These are phyloP conservation scores for Hypolimnas misippus DNA, from an alignment of 2,888 invertebrate species.

Conservation along the genomic window DNA sequence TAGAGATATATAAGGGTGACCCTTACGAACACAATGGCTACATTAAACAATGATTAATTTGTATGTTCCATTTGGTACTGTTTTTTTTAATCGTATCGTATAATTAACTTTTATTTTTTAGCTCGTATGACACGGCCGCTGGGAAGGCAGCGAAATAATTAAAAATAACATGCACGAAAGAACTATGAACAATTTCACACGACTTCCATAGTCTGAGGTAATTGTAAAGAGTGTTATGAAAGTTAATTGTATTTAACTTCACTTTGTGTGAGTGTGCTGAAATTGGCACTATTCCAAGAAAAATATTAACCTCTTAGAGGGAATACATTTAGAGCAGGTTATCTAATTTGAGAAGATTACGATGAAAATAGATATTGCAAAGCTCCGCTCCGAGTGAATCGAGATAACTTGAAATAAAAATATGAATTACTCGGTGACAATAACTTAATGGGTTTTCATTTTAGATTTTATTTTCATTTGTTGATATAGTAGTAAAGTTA, in stretches of 20 bases:
- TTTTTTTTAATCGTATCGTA: conserved; percentile 12
- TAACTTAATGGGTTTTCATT: conserved; percentile 20
- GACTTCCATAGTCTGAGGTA: conserved; percentile 33
- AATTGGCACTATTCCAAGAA: conserved; percentile 40
- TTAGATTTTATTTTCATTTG: too few relatives aligned
- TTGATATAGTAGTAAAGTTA: too few relatives aligned
- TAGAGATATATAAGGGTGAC: neutral
- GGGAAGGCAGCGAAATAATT: conserved; percentile 28
- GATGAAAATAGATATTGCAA: conserved; percentile 34
- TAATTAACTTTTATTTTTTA: conserved; percentile 26
- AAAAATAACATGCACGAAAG: conserved; percentile 30
- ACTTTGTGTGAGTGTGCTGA: conserved; percentile 32
- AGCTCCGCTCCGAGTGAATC: conserved; percentile 12
- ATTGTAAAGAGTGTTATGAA: conserved; percentile 40
- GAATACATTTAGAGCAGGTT: conserved; percentile 33
- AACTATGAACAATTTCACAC: conserved; percentile 35
- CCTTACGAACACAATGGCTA: neutral
- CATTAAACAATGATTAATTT: conserved; percentile 1
- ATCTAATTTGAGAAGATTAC: conserved; percentile 37
- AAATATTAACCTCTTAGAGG: conserved; percentile 37
- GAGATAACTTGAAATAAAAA: conserved; percentile 26
- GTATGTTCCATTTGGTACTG: neutral
- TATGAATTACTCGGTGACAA: conserved; percentile 21
- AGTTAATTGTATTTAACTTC: conserved; percentile 41
- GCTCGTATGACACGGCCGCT: conserved; percentile 21